Percentiles rank a stretch among this genome's conserved stretches.
Conservation (phyloP, 1,140 invertebrate genomes). For the Drosophila erecta region DNA sequence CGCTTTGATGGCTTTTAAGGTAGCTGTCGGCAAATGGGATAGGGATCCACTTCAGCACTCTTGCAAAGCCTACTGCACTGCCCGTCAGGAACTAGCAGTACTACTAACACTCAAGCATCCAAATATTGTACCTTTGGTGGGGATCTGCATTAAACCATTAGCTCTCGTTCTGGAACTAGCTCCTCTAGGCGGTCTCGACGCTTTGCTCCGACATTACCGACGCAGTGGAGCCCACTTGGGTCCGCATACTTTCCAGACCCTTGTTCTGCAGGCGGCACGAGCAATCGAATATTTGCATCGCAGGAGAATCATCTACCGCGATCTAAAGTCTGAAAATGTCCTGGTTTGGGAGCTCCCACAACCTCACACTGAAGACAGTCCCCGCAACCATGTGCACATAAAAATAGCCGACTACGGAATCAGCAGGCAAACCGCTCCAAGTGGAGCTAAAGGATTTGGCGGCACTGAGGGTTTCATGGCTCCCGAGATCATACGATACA, state of each 20-base stretch:
- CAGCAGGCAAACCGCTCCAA: conserved; percentile 93
- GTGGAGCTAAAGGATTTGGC: conserved; percentile 98
- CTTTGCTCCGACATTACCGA: conserved; percentile 92
- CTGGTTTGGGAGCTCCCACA: conserved; percentile 96
- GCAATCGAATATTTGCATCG: conserved; percentile 98
- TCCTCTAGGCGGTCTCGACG: conserved; percentile 94
- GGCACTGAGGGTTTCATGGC: conserved; percentile 99
- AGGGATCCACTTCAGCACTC: conserved; percentile 95
- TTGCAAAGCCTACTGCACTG: conserved; percentile 97
- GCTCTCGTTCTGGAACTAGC: conserved; percentile 96
- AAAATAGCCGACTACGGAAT: conserved; percentile 99
- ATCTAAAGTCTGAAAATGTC: conserved; percentile 99
- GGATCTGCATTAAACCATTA: conserved; percentile 94
- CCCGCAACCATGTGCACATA: conserved; percentile 90
- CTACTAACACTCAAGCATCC: conserved; percentile 93
- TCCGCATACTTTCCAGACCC: conserved; percentile 92
- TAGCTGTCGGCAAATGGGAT: conserved; percentile 95
- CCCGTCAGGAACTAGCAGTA: conserved; percentile 97
- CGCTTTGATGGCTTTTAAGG: conserved; percentile 85
- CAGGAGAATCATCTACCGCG: conserved; percentile 97
- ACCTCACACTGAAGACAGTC: conserved; percentile 86
- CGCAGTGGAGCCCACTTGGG: conserved; percentile 93
- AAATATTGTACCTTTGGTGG: conserved; percentile 96
- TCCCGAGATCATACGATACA: conserved; percentile 98
- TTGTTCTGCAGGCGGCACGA: conserved; percentile 95